Conservation (phyloP, 2,888 invertebrate genomes). For the Netelia fuscicornis region DNA sequence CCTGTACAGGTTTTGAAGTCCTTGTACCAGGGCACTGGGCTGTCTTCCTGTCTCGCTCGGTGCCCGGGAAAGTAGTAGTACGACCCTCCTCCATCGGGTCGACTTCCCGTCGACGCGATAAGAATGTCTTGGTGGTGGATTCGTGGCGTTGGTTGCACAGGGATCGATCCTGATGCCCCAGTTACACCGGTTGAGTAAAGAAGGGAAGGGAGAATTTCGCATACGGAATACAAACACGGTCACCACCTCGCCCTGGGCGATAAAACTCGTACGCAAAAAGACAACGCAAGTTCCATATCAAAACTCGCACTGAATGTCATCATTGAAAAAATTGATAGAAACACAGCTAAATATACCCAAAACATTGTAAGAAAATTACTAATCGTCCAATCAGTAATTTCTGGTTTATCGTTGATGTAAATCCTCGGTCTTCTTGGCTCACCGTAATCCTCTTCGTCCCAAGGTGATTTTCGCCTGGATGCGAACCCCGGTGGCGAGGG, state of each 20-base stretch:
- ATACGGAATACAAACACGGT: conserved; percentile 34
- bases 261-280: not conserved
- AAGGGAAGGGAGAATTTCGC: conserved; percentile 43
- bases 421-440: too few relatives aligned
- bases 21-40: conserved; percentile 11
- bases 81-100: conserved; percentile 48
- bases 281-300: too few relatives aligned
- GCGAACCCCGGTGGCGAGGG: conserved; percentile 76
- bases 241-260: not conserved
- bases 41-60: not conserved
- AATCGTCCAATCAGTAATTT: too few relatives aligned
- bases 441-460: conserved; percentile 41
- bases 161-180: conserved; percentile 83
- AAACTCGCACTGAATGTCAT: too few relatives aligned
- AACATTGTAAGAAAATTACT: too few relatives aligned
- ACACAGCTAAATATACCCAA: too few relatives aligned
- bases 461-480: conserved; percentile 72
- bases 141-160: conserved; percentile 68
- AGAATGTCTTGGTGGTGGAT: conserved; percentile 65
- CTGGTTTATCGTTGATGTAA: too few relatives aligned
- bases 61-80: conserved; percentile 4
- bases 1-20: not conserved
- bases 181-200: conserved; percentile 76
- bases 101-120: conserved; percentile 15
- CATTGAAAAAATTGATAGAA: too few relatives aligned